A percentile compares a stretch with the other conserved stretches of the same genome.
These are phyloP conservation scores for Montifringilla adamsi DNA, from an alignment of 2,113 vertebrate genomes.

Conservation along the genomic window DNA sequence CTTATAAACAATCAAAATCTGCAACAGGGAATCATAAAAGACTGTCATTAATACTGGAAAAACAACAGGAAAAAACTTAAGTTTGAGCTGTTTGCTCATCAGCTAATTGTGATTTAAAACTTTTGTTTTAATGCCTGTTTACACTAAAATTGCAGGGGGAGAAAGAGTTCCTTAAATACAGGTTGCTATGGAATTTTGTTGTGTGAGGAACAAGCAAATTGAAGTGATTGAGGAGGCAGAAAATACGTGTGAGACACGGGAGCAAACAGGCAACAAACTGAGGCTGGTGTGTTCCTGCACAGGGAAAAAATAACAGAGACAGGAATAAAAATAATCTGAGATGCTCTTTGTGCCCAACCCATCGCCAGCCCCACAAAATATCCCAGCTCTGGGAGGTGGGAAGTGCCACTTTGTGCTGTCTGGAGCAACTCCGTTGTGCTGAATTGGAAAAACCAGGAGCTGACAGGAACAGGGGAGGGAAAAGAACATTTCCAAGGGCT, in stretches of 20 bases:
- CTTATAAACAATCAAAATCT: neutral
- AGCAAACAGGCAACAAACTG: neutral
- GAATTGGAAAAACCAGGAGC: neutral
- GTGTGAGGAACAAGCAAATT: neutral
- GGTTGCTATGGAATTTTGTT: neutral
- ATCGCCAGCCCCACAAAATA: neutral
- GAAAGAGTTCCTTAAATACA: neutral
- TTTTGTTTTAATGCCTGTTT: neutral
- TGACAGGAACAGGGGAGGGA: neutral
- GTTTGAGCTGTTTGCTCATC: neutral
- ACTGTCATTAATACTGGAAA: neutral
- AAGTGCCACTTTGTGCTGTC: neutral
- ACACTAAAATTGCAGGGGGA: neutral
- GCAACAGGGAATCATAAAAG: neutral
- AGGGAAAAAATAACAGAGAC: neutral
- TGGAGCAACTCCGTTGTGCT: neutral
- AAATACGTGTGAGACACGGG: neutral
- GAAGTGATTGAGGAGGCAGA: neutral
- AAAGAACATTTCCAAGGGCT: neutral
- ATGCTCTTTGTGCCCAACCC: neutral
- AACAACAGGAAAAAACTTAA: neutral
- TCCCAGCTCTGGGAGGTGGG: neutral
- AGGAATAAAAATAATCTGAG: neutral
- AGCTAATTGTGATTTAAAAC: neutral
- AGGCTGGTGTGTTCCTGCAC: neutral